These are phyloP conservation scores for Pseudochirops cupreus DNA, from an alignment of 2,797 vertebrate genomes.

Conservation along the genomic window DNA sequence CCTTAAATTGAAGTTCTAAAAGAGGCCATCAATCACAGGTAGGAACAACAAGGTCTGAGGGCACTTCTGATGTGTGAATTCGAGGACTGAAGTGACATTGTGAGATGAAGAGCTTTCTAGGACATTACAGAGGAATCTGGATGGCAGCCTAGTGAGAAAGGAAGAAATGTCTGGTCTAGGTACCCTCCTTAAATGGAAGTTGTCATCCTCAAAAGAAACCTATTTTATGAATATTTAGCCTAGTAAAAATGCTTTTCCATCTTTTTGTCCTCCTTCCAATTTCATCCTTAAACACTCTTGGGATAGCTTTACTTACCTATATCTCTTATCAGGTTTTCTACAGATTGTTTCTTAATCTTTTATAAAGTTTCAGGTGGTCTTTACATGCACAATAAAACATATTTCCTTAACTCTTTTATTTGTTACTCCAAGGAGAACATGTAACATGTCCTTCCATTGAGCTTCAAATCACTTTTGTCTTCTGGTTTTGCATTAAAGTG, in stretches of 20 bases:
- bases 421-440: neutral
- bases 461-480: neutral
- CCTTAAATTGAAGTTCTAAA: neutral
- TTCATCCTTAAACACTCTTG: neutral
- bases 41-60: neutral
- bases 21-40: neutral
- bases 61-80: neutral
- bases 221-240: neutral
- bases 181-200: neutral
- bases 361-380: neutral
- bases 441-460: neutral
- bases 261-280: neutral
- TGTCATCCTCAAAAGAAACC: neutral
- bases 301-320: neutral
- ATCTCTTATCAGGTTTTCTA: neutral
- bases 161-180: neutral
- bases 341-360: neutral
- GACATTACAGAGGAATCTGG: neutral
- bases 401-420: neutral
- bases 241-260: neutral
- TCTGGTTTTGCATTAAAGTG: neutral
- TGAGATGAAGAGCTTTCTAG: neutral
- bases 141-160: neutral
- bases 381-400: neutral
- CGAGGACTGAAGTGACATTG: neutral